phyloP scores from a whole-genome alignment of 2,888 invertebrate species.

The Melanchra persicariae region DNA sequence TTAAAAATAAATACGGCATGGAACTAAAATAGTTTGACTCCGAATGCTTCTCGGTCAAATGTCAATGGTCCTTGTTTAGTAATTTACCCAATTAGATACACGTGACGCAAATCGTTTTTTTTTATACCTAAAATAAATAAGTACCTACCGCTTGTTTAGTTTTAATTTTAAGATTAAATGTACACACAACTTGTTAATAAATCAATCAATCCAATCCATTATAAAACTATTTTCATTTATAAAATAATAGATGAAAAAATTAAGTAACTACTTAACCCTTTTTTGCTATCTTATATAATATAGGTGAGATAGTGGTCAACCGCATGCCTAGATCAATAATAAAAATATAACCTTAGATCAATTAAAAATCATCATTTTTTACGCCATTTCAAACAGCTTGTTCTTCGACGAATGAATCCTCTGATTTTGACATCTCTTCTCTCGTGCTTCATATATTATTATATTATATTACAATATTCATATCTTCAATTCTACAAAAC shows the following conservation, averaged over 20 bases:
- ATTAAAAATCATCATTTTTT: not conserved
- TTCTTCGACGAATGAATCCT: too few relatives aligned
- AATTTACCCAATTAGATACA: constrained; percentile 31
- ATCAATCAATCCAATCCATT: too few relatives aligned
- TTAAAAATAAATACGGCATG: constrained; percentile 18
- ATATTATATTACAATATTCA: too few relatives aligned
- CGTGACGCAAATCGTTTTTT: constrained; percentile 28
- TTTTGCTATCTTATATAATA: too few relatives aligned
- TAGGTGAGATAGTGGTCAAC: too few relatives aligned
- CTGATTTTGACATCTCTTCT: not conserved
- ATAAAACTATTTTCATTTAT: too few relatives aligned
- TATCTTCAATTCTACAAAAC: not conserved
- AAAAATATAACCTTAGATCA: too few relatives aligned
- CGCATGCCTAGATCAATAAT: too few relatives aligned
- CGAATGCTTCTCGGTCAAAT: constrained; percentile 30
- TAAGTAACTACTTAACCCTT: too few relatives aligned
- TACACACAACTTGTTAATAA: not conserved
- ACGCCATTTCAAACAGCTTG: not conserved
- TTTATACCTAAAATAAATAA: not conserved
- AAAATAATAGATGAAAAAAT: too few relatives aligned
- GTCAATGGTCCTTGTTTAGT: constrained; percentile 47
- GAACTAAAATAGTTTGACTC: constrained; percentile 27
- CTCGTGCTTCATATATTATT: not conserved
- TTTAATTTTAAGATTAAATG: not conserved
- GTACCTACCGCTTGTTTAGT: not conserved